Base-by-base conservation (phyloP, 2,797 vertebrate species). In the Brachyalestes nurse region DNA sequence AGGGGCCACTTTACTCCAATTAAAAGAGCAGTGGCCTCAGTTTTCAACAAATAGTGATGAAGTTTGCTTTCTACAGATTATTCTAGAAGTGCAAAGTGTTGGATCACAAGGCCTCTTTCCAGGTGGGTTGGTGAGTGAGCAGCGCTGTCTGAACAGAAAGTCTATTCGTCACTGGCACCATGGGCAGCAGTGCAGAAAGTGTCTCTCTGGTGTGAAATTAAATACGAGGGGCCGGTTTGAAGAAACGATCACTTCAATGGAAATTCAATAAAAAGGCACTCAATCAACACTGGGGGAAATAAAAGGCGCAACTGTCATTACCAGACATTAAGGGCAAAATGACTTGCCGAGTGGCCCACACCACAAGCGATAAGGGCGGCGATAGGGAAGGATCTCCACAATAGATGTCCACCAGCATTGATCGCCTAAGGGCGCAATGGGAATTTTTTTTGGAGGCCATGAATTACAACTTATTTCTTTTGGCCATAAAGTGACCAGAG, bases 151-250 rank as follows among this genome's bases (percentile, higher is more conserved):
- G 42, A 61, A 76, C 28, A 45, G 65, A 71, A 66, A 71, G 66
- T 77, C 73, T 79, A 80, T 84, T 73, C 57, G 25, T 84, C 85
- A 84, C 55, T 53, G 21, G 57, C 51, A 40, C 40, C 65, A 19
- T 61, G 65, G 75, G 45, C 75, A 84, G 64, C 65, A 34, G 78
- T 72, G 82, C 85, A 84, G 73, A 82, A 77, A 86, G 78, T 84
- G 82, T 75, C 80, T 86, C 74, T 84, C 80, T 84, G 78, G 64
- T 86, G 85, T 86, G 82, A 86, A 86, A 86, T 86, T 86, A 84
- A 86, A 82, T 72, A 86, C 45, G 45, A 70, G 80, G 82, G 82
- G 77, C 62, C 23, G 60, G 80, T 78, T 64, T 78, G 70, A 77
- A 84, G 69, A 80, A 84, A 82, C 74, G 74, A 78, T 77, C 77